These are phyloP conservation scores for Rynchops niger DNA, from an alignment of 2,113 vertebrate species.

Conservation along the genomic window DNA sequence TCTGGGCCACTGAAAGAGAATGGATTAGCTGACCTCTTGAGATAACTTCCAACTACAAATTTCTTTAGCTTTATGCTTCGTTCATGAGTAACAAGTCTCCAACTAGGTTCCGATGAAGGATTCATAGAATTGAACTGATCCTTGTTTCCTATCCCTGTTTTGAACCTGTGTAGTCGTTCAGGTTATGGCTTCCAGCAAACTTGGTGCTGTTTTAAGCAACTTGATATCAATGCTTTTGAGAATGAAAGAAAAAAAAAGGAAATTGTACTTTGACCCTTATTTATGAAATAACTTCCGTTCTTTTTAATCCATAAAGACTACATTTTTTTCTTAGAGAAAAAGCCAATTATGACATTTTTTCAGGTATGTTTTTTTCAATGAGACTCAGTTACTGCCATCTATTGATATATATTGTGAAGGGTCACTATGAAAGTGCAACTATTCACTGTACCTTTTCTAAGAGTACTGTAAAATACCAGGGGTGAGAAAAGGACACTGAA, in stretches of 20 bases:
- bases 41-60: not conserved
- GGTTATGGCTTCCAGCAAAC: not conserved
- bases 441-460: not conserved
- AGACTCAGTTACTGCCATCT: slow-evolving; percentile 59
- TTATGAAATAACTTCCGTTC: not conserved
- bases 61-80: not conserved
- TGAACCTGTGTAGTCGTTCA: not conserved
- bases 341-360: not conserved
- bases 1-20: not conserved
- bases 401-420: slow-evolving; percentile 1
- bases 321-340: not conserved
- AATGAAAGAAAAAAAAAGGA: not conserved
- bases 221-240: not conserved
- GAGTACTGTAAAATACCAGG: not conserved
- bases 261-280: not conserved
- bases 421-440: not conserved
- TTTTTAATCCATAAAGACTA: not conserved
- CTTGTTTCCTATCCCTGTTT: not conserved
- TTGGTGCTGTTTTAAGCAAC: not conserved
- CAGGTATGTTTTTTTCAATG: not conserved
- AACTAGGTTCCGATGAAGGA: not conserved
- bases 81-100: not conserved
- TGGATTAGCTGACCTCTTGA: not conserved
- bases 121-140: not conserved
- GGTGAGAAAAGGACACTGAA: not conserved